These are phyloP conservation scores for Xerus inauris DNA, from an alignment of 2,113 vertebrate species.

Conservation along the genomic window DNA sequence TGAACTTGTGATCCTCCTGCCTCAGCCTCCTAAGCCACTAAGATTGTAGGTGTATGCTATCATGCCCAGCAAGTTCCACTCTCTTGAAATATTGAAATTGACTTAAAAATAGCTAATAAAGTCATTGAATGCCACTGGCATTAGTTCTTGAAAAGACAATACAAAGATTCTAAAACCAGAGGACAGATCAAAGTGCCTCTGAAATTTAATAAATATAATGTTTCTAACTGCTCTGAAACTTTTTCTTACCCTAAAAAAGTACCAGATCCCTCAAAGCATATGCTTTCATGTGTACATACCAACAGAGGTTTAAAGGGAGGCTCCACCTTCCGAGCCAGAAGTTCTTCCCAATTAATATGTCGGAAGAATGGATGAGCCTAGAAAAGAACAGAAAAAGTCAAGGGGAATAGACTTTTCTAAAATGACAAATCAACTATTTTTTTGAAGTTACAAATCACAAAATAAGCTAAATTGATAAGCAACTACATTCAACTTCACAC, in stretches of 20 bases:
- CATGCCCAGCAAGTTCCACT: no score
- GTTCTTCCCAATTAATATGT: constrained; percentile 98
- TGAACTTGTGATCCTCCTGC: no score
- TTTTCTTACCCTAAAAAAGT: constrained; percentile 50
- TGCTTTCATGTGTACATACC: constrained; percentile 86
- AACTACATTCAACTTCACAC: constrained; percentile 50
- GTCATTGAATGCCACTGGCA: neutral
- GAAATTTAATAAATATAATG: neutral
- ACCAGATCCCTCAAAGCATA: neutral
- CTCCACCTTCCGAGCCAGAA: constrained; percentile 97
- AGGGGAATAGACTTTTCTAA: neutral
- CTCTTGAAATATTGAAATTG: no score
- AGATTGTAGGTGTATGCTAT: no score
- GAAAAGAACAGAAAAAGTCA: constrained; percentile 19
- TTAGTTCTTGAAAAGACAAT: neutral
- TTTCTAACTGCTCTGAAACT: constrained; percentile 30
- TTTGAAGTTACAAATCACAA: constrained; percentile 46
- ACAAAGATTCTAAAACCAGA: constrained; percentile 25
- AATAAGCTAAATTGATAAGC: constrained; percentile 28
- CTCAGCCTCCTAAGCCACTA: no score
- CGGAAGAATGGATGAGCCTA: constrained; percentile 97
- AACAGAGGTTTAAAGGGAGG: constrained; percentile 98
- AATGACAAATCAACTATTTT: neutral
- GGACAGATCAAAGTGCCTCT: neutral
- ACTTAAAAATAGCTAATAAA: neutral